Percentiles rank a stretch among this genome's conserved stretches.
These are phyloP conservation scores for Salvelinus fontinalis DNA, from an alignment of 2,113 vertebrate species.

Conservation along the genomic window DNA sequence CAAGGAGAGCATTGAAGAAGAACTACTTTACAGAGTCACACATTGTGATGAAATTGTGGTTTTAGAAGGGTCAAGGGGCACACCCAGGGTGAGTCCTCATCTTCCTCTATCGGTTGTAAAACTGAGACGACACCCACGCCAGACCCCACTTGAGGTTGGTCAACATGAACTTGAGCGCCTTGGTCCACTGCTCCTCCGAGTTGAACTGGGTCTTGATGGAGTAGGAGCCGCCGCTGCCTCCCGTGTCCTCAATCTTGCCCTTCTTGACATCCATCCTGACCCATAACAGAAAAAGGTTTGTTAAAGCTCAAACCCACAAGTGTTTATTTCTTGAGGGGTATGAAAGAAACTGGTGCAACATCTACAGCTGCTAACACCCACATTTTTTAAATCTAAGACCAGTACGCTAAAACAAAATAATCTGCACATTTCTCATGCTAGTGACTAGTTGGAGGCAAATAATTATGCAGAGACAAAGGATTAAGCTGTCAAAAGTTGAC, in stretches of 20 bases:
- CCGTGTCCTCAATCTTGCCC: constrained; percentile 96
- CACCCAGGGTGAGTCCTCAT: background rate
- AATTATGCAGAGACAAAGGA: no score
- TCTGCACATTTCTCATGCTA: no score
- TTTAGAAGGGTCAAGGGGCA: background rate
- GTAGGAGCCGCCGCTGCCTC: constrained; percentile 94
- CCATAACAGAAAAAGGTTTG: constrained; percentile 17
- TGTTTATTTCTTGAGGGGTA: no score
- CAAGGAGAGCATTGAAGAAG: no score
- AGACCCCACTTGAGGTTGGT: constrained; percentile 99
- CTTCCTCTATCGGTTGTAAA: constrained; percentile 82
- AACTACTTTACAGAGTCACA: no score
- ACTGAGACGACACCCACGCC: constrained; percentile 98
- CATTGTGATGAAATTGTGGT: background rate
- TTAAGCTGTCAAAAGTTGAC: no score
- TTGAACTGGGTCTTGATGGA: constrained; percentile 99
- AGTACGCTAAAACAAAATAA: no score
- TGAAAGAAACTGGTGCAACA: no score
- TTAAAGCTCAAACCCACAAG: background rate
- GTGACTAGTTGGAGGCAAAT: no score
- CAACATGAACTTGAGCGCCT: constrained; percentile 98
- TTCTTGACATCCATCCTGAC: constrained; percentile 98
- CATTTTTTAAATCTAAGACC: background rate
- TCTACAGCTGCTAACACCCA: no score
- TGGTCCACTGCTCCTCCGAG: constrained; percentile 99